These are phyloP conservation scores for Gasteruption jaculator DNA, from an alignment of 2,888 invertebrate genomes.

Conservation along the genomic window DNA sequence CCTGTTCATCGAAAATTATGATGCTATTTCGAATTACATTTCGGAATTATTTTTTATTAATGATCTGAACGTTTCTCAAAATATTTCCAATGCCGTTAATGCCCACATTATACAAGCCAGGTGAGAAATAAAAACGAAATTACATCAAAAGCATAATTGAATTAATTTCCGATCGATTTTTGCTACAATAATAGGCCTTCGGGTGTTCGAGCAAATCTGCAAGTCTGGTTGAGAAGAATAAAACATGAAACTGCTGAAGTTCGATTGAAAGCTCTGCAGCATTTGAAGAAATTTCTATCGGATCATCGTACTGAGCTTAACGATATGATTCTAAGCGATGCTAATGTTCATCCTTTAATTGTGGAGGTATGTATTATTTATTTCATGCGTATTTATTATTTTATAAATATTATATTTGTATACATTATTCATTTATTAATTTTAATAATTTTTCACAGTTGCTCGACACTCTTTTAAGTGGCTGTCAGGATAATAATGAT, in stretches of 20 bases:
- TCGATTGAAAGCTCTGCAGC: constrained; percentile 68
- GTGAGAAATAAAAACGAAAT: constrained; percentile 14
- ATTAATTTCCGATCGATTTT: constrained; percentile 5
- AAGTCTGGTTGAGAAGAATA: constrained; percentile 65
- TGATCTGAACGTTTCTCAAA: constrained; percentile 61
- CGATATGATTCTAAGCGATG: constrained; percentile 67
- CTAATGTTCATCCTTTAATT: constrained; percentile 66
- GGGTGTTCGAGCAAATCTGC: constrained; percentile 62
- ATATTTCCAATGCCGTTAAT: constrained; percentile 62
- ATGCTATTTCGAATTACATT: constrained; percentile 64
- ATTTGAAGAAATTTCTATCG: constrained; percentile 66
- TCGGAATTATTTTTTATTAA: constrained; percentile 83
- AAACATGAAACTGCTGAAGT: constrained; percentile 79
- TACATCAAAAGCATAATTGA: neutral
- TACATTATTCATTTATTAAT: neutral
- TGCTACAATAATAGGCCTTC: constrained; percentile 50
- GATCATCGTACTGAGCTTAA: constrained; percentile 68
- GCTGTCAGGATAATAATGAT: constrained; percentile 67
- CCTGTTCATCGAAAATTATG: constrained; percentile 69
- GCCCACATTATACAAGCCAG: constrained; percentile 45
- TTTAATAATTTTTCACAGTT: no score
- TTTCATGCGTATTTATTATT: constrained; percentile 3
- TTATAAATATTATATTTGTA: constrained; percentile 7
- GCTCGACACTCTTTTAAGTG: constrained; percentile 63
- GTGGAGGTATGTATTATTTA: constrained; percentile 55